These are phyloP conservation scores for Cepphus grylle DNA, from an alignment of 2,113 vertebrate genomes.

Conservation along the genomic window DNA sequence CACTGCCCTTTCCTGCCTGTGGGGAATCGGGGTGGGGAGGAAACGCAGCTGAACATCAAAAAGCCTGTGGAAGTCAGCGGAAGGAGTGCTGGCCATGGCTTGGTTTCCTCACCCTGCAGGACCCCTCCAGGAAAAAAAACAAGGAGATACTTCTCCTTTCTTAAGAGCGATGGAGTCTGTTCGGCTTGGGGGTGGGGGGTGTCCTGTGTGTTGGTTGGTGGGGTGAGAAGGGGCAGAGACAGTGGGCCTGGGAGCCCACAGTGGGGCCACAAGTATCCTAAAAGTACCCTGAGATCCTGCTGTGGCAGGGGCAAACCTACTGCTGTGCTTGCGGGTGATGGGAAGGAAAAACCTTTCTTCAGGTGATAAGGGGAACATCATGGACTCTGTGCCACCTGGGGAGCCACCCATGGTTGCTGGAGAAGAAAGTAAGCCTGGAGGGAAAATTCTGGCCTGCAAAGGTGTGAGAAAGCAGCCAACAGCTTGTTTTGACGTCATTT, in stretches of 20 bases:
- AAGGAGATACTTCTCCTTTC: neutral
- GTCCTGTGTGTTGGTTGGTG: neutral
- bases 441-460: neutral
- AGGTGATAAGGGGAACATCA: neutral
- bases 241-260: neutral
- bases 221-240: neutral
- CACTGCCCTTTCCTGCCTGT: neutral
- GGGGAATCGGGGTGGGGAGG: neutral
- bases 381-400: neutral
- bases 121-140: neutral
- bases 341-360: neutral
- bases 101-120: neutral
- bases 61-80: neutral
- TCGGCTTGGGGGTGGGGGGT: neutral
- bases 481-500: neutral
- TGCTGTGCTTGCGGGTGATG: neutral
- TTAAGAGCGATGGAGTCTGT: neutral
- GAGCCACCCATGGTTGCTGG: neutral
- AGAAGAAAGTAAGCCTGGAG: neutral
- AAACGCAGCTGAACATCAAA: conserved; percentile 1
- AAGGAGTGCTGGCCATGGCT: neutral
- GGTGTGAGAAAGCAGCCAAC: neutral
- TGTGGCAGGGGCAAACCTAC: neutral
- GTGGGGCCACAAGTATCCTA: neutral
- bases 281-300: neutral